Conservation (phyloP, 2,113 vertebrate genomes). For the Elephantulus edwardii region DNA sequence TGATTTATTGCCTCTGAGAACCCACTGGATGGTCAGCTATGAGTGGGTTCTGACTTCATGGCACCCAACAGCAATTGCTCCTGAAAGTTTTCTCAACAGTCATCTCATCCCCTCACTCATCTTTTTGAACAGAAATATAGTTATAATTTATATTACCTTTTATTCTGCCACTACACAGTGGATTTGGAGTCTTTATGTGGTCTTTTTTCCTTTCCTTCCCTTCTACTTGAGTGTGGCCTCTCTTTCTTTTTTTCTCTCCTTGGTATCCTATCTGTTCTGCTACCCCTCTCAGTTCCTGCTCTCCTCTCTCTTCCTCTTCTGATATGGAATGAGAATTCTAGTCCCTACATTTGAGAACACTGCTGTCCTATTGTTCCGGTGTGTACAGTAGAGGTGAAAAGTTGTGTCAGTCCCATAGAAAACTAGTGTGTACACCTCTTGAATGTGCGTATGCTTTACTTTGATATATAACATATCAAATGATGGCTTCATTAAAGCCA, state of each 20-base stretch:
- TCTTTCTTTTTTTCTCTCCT: not conserved
- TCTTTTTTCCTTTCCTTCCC: not conserved
- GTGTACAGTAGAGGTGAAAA: conserved; percentile 16
- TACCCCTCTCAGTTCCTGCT: not conserved
- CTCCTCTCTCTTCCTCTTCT: not conserved
- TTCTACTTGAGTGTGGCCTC: not conserved
- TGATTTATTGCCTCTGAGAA: too few species aligned
- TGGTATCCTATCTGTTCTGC: not conserved
- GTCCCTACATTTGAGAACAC: conserved; percentile 38
- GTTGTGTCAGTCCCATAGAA: conserved; percentile 58
- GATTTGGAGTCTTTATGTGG: not conserved
- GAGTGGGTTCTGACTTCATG: too few species aligned
- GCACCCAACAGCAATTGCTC: too few species aligned
- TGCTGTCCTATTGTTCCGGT: conserved; percentile 56
- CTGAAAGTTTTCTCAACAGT: too few species aligned
- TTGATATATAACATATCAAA: conserved; percentile 72
- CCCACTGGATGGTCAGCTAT: too few species aligned
- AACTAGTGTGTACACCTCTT: conserved; percentile 62
- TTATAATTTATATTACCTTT: too few species aligned
- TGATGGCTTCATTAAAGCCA: conserved; percentile 78
- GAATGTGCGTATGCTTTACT: conserved; percentile 67
- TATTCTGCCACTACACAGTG: fast-evolving
- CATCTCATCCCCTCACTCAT: too few species aligned
- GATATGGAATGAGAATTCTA: not conserved
- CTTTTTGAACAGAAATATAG: too few species aligned